These are phyloP conservation scores for Coelopa frigida DNA, from an alignment of 1,140 invertebrate genomes.

Conservation along the genomic window DNA sequence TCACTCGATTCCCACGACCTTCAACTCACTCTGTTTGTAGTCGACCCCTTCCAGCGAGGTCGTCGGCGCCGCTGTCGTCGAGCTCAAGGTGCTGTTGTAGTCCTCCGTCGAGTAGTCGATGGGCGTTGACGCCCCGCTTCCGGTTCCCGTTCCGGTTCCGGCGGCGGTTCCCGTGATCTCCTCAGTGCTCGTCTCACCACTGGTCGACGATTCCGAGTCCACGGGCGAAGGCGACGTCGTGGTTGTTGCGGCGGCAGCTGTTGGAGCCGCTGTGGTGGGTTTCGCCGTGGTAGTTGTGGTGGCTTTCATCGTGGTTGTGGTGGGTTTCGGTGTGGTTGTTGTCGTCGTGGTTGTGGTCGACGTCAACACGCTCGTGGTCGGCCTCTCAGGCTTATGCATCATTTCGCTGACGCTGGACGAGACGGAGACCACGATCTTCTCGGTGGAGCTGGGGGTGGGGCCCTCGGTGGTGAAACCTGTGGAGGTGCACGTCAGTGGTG, in stretches of 20 bases:
- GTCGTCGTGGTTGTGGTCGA: slow-evolving; percentile 15
- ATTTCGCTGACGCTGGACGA: slow-evolving; percentile 31
- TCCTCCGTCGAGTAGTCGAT: slow-evolving; percentile 28
- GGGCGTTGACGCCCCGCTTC: slow-evolving; percentile 16
- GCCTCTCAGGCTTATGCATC: slow-evolving; percentile 10
- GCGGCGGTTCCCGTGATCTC: slow-evolving; percentile 1
- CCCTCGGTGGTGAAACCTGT: neutral
- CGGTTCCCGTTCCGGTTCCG: slow-evolving; percentile 1
- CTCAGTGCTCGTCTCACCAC: slow-evolving; percentile 1
- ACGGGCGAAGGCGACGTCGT: slow-evolving; percentile 17
- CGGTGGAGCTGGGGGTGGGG: slow-evolving; percentile 26
- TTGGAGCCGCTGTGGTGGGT: slow-evolving; percentile 23
- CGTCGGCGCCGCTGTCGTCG: slow-evolving; percentile 28
- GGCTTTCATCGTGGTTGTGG: slow-evolving; percentile 19
- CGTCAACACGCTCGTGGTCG: neutral
- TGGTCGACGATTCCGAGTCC: neutral
- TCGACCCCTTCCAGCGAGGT: slow-evolving; percentile 38
- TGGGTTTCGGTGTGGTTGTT: slow-evolving; percentile 16
- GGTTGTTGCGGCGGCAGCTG: slow-evolving; percentile 33
- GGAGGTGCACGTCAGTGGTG: no score
- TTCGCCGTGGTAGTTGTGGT: slow-evolving; percentile 16
- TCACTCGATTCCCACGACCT: no score
- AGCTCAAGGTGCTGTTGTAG: slow-evolving; percentile 17
- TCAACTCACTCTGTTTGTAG: slow-evolving; percentile 41
- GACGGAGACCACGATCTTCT: slow-evolving; percentile 37